phyloP scores from a whole-genome alignment of 1,140 invertebrate genomes.

The Helicoverpa armigera region DNA sequence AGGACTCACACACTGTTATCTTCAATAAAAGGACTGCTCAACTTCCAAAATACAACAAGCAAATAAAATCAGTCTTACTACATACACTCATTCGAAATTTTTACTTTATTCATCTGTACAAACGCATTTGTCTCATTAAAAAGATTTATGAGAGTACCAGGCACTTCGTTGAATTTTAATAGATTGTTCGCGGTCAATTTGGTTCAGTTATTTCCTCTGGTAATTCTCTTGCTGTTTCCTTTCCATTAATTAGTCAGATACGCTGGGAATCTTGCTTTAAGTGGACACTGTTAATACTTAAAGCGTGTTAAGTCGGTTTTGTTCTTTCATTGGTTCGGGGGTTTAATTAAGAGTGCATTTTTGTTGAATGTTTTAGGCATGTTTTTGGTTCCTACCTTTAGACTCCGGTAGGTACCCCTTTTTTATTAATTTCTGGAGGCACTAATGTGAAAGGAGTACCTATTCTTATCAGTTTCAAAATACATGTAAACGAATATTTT shows the following conservation, averaged over 20 bases:
- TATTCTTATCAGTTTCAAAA: no score
- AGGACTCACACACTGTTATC: no score
- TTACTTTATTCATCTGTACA: neutral
- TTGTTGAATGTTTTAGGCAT: neutral
- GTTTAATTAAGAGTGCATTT: neutral
- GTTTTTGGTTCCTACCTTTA: neutral
- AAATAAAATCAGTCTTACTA: neutral
- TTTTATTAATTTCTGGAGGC: no score
- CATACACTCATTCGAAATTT: neutral
- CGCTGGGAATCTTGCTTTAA: neutral
- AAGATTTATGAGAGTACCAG: neutral
- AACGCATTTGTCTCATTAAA: neutral
- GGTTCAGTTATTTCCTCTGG: neutral
- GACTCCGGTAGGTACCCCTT: no score
- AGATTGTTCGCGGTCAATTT: neutral
- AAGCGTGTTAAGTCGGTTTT: neutral
- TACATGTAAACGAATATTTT: no score
- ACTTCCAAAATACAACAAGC: no score
- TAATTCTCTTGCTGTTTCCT: slow-evolving; percentile 17
- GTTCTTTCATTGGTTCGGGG: neutral
- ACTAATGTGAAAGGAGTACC: no score
- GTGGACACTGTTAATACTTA: neutral
- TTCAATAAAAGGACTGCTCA: no score
- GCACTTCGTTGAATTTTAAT: neutral
- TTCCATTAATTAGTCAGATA: slow-evolving; percentile 9